phyloP scores from a whole-genome alignment of 2,888 invertebrate species.

The Allygus modestus region DNA sequence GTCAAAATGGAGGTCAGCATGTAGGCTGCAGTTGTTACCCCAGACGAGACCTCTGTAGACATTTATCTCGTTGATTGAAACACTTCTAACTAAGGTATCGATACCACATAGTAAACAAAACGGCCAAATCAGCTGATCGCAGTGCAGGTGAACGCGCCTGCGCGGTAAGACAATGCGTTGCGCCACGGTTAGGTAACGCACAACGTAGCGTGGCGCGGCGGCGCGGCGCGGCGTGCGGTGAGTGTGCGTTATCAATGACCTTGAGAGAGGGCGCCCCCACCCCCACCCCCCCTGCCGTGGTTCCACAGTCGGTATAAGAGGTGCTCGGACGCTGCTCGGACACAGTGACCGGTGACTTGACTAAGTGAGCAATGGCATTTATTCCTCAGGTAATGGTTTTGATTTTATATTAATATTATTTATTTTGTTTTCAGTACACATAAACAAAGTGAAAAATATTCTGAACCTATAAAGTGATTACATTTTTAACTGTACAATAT shows the following conservation, averaged over 20 bases:
- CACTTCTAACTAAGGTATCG: no score
- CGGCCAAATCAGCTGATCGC: not conserved
- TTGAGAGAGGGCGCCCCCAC: not conserved
- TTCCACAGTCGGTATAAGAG: not conserved
- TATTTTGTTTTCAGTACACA: no score
- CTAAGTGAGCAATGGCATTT: conserved; percentile 13
- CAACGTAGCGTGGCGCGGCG: not conserved
- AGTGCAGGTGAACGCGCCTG: not conserved
- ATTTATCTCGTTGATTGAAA: no score
- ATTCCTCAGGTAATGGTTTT: conserved; percentile 10
- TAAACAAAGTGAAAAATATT: no score
- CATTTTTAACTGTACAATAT: no score
- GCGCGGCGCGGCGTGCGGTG: conserved; percentile 15
- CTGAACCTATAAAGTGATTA: no score
- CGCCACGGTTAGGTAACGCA: not conserved
- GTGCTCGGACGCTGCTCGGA: not conserved
- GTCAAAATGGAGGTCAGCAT: no score
- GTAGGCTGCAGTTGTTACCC: no score
- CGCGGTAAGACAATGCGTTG: conserved; percentile 5
- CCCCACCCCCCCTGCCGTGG: no score
- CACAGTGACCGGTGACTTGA: not conserved
- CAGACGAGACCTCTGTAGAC: no score
- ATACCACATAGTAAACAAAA: not conserved
- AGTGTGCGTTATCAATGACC: conserved; percentile 46
- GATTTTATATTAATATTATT: not conserved